Base-by-base conservation (phyloP, 2,797 vertebrate genomes). In the Paramormyrops hopkinsi region DNA sequence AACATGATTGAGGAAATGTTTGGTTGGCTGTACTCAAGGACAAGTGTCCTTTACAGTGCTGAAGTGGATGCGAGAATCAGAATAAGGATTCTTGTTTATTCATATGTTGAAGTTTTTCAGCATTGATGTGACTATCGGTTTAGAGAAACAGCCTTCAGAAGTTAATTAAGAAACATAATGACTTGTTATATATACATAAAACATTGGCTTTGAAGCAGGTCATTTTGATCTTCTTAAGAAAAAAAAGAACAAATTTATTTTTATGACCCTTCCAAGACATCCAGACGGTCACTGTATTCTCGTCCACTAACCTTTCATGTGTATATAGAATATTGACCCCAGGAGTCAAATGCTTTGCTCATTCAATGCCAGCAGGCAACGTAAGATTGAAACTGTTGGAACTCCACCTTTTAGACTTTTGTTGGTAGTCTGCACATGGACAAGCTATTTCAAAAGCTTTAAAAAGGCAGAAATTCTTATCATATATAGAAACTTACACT, bases 101-200 rank as follows among this genome's bases (percentile, higher is more conserved):
- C 73, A 44, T 79, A 6, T 8, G 37, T 79, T 41, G 12, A n/a
- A 19, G 14, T 79, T 44, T 41, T n/a, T 79, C 17, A 79, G 37
- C 14, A 79, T 79, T 44, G 41, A 41, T 79, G 37, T 79, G 33
- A 79, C 6, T 79, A 44, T 44, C 17, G 7, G 41, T 44, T 79
- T 44, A n/a, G 11, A 17, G 73, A 44, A 29, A 41, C 19, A 44
- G 37, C 73, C 41, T 79, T 79, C 41, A 19, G 73, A 79, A 79
- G 41, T 79, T 79, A 79, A 79, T 79, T 41, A 79, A 79, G 73
- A 79, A 79, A 79, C 73, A 79, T 79, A n/a, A n/a, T 79, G 73
- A 79, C 7, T 69, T 2, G 37, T 79, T 17, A 79, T 19, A 19
- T 79, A n/a, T 59, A 73, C 73, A 44, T 41, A 41, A 44, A 41